These are phyloP conservation scores for Drosophila nigricruria DNA, from an alignment of 2,888 invertebrate genomes.

Conservation along the genomic window DNA sequence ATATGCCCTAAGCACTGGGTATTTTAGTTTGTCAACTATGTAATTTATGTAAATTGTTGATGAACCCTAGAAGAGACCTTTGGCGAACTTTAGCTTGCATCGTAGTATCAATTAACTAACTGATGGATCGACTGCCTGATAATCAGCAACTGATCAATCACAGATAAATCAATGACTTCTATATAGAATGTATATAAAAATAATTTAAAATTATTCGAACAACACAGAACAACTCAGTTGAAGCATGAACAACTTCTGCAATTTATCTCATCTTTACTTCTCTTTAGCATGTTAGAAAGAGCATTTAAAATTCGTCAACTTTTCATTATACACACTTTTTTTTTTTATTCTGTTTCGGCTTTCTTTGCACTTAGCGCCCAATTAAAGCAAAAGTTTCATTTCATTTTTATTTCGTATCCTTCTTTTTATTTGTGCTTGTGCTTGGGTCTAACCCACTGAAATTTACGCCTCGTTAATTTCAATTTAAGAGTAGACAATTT, in stretches of 20 bases:
- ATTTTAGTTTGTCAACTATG: background rate
- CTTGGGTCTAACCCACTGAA: constrained; percentile 57
- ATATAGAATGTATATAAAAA: too few relatives aligned
- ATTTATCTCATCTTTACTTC: background rate
- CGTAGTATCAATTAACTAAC: too few relatives aligned
- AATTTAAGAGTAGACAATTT: constrained; percentile 81
- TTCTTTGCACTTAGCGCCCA: constrained; percentile 72
- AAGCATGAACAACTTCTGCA: background rate
- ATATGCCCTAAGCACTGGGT: constrained; percentile 8
- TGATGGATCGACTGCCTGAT: too few relatives aligned
- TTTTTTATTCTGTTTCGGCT: background rate
- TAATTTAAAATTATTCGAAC: too few relatives aligned
- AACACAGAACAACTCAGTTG: too few relatives aligned
- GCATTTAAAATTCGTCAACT: background rate
- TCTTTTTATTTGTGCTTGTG: constrained; percentile 30
- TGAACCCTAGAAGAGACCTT: background rate
- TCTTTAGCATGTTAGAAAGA: background rate
- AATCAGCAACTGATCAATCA: too few relatives aligned
- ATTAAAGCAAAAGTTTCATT: constrained; percentile 75
- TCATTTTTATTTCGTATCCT: constrained; percentile 55
- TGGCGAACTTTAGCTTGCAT: background rate
- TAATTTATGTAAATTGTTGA: background rate
- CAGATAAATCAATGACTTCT: too few relatives aligned
- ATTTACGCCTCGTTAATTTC: constrained; percentile 82
- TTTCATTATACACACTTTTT: background rate